Percentiles rank a stretch among this genome's conserved stretches.
Evolutionary conservation across 2,797 vertebrate genomes (phyloP).

Genomic region (Takifugu rubripes): DNA sequence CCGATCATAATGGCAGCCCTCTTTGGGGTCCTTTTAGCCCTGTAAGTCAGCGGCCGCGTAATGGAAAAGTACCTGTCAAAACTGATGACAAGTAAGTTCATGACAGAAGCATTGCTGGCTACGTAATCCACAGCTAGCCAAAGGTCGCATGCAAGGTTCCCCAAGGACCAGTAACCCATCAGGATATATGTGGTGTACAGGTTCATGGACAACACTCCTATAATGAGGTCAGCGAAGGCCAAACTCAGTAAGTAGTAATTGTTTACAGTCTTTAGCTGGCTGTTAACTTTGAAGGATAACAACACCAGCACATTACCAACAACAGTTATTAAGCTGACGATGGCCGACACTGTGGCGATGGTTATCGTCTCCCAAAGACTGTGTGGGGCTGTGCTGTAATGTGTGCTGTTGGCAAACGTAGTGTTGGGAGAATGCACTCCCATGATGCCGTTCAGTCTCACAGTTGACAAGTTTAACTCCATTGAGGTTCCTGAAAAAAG

Average conservation of each 20-base stretch:
- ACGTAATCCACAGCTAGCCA: slow-evolving; percentile 98
- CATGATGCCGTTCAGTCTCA: slow-evolving; percentile 67
- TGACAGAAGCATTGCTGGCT: slow-evolving; percentile 96
- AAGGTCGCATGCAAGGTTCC: slow-evolving; percentile 93
- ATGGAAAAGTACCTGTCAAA: slow-evolving; percentile 99
- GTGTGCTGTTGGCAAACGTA: slow-evolving; percentile 74
- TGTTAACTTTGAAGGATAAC: slow-evolving; percentile 97
- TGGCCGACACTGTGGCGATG: slow-evolving; percentile 88
- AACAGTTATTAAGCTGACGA: slow-evolving; percentile 91
- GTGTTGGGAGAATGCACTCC: slow-evolving; percentile 76
- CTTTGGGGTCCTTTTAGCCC: slow-evolving; percentile 92
- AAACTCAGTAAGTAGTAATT: slow-evolving; percentile 98
- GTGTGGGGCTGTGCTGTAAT: slow-evolving; percentile 70
- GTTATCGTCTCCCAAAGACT: slow-evolving; percentile 88
- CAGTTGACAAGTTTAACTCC: slow-evolving; percentile 38
- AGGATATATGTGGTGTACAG: slow-evolving; percentile 95
- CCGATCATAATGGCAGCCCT: slow-evolving; percentile 96
- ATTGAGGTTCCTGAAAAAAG: slow-evolving; percentile 38
- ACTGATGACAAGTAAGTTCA: slow-evolving; percentile 97
- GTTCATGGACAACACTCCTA: slow-evolving; percentile 97
- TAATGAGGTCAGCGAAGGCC: slow-evolving; percentile 96
- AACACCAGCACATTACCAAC: slow-evolving; percentile 94
- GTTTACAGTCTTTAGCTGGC: slow-evolving; percentile 97
- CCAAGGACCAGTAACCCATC: slow-evolving; percentile 94
- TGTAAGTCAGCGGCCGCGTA: slow-evolving; percentile 93